Conservation (phyloP, 2,113 vertebrate genomes). For the Oncorhynchus nerka region DNA sequence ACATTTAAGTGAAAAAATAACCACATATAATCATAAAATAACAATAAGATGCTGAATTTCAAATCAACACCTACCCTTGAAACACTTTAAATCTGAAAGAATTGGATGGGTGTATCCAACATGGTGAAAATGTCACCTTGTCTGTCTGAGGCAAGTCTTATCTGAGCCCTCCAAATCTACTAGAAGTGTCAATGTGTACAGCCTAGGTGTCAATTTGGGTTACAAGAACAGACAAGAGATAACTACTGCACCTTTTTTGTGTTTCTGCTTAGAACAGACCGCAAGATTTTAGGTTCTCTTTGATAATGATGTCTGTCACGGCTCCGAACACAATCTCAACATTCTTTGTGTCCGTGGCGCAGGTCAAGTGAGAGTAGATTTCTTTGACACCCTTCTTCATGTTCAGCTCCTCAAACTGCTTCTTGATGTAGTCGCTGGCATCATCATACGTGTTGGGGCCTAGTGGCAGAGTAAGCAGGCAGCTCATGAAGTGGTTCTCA, state of each 20-base stretch:
- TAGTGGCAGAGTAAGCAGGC: conserved; percentile 39
- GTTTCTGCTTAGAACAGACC: conserved; percentile 87
- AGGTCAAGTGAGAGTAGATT: conserved; percentile 97
- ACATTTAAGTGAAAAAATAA: background rate
- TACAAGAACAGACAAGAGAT: background rate
- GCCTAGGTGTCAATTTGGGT: background rate
- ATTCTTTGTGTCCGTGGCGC: conserved; percentile 96
- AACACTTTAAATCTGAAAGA: too few species aligned
- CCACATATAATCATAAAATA: too few species aligned
- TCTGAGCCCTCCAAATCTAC: too few species aligned
- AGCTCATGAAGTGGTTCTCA: too few species aligned
- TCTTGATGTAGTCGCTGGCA: conserved; percentile 89
- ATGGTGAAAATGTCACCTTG: too few species aligned
- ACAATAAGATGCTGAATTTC: too few species aligned
- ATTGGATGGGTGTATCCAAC: too few species aligned
- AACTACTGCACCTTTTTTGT: conserved; percentile 1
- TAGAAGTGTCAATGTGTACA: too few species aligned
- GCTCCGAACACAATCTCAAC: conserved; percentile 98
- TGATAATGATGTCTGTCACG: conserved; percentile 98
- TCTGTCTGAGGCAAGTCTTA: background rate
- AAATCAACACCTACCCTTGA: too few species aligned
- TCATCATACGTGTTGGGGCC: conserved; percentile 94
- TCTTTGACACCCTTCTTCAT: conserved; percentile 97
- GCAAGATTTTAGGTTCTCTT: conserved; percentile 97
- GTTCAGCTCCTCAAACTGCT: conserved; percentile 94